Base-by-base conservation (phyloP, 1,140 invertebrate species). In the Drosophila takahashii region DNA sequence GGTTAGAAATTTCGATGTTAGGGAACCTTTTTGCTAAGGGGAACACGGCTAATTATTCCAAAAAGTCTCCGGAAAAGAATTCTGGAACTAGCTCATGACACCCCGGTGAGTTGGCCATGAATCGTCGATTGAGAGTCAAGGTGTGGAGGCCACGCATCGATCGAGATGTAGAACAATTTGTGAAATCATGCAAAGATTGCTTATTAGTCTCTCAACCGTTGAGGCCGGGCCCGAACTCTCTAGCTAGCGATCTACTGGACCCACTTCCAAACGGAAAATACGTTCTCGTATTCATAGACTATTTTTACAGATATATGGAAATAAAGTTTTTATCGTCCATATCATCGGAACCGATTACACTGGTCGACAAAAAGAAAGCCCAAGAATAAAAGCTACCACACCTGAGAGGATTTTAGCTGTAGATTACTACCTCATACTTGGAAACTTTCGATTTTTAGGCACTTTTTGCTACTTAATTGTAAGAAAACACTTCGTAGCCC, bases 251-350 rank as follows among this genome's bases (percentile, higher is more conserved):
- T 13, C 3, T 64, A 64, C 7, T 64, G 45, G 51, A 51, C 7
- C 29, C 39, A 15, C 42, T 54, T 32, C 39, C 61, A n/a, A 54
- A 47, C 32, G 51, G 52, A 3, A 22, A 56, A 52, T 64, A 54
- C 51, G 51, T 56, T 4, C 18, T 45, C 4, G 18, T 45, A 8
- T 26, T 45, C 11, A 26, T 45, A 5, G 42, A 26, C 18, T 26
- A 45, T 45, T 45, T 22, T 45, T 45, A 4, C 42, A 26, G 51
- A 18, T 64, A 64, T 8, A 64, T 54, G 45, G 45, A 48, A 15
- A 7, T 48, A 13, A 48, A 27, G 27, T 7, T 48, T n/a, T 3
- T 48, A n/a, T 13, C 27, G 26, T 27, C 6, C 10, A 15, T 16
- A 41, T 15, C 39, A 15, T 41, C 15, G 6, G 39, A 15, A 16